Evolutionary conservation across 2,888 invertebrate species (phyloP).

Genomic region (Cenopis cana): DNA sequence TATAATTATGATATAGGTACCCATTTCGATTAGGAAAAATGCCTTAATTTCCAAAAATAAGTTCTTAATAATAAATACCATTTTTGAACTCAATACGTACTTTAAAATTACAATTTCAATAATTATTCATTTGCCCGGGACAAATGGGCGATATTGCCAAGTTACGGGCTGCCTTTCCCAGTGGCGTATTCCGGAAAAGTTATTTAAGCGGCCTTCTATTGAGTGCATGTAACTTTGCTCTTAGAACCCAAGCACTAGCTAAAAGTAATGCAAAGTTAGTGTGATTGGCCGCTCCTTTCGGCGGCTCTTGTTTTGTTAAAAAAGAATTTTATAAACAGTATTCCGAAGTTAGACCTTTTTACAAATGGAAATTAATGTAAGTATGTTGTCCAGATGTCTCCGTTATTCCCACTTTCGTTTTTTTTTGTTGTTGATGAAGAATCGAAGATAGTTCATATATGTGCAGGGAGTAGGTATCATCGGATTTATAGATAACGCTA

Average conservation of each 20-base stretch:
- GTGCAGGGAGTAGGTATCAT: constrained; percentile 48
- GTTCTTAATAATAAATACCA: constrained; percentile 51
- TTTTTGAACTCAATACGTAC: constrained; percentile 66
- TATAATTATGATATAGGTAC: constrained; percentile 49
- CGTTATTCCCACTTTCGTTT: constrained; percentile 29
- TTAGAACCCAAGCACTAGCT: constrained; percentile 58
- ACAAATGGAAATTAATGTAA: constrained; percentile 41
- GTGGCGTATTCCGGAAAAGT: constrained; percentile 62
- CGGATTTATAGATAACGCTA: constrained; percentile 58
- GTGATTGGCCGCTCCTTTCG: constrained; percentile 59
- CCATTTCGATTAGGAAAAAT: constrained; percentile 57
- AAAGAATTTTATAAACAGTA: constrained; percentile 41
- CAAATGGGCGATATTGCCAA: constrained; percentile 70
- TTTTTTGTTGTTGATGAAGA: constrained; percentile 15
- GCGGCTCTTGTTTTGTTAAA: constrained; percentile 44
- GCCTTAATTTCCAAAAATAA: constrained; percentile 55
- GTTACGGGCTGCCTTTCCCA: constrained; percentile 63
- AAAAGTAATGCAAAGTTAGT: constrained; percentile 63
- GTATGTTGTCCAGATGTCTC: constrained; percentile 24
- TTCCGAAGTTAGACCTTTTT: constrained; percentile 35
- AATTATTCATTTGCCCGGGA: constrained; percentile 68
- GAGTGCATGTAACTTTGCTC: constrained; percentile 74
- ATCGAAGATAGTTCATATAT: constrained; percentile 11
- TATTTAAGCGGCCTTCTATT: constrained; percentile 68
- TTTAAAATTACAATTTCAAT: constrained; percentile 67